Evolutionary conservation across 2,797 vertebrate genomes (phyloP).

Genomic region (Kryptolebias ocellatus): DNA sequence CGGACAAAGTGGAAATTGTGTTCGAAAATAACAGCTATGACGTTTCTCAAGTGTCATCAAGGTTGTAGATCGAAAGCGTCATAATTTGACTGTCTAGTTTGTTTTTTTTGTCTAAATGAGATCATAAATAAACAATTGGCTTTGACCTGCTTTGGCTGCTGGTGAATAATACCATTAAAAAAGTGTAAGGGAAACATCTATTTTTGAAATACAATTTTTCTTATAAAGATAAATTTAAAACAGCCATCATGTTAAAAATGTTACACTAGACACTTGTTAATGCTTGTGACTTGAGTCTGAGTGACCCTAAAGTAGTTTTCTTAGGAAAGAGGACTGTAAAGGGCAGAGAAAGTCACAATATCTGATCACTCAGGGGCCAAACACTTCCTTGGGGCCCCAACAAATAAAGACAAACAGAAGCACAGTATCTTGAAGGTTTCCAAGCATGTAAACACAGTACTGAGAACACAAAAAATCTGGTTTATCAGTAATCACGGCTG

Average conservation of each 20-base stretch:
- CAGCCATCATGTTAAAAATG: too few relatives aligned
- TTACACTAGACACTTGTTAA: not conserved
- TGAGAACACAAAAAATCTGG: not conserved
- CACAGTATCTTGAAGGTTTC: too few relatives aligned
- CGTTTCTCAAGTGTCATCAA: not conserved
- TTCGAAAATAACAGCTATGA: constrained; percentile 20
- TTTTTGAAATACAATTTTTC: not conserved
- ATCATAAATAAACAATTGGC: constrained; percentile 3
- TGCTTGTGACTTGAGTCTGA: not conserved
- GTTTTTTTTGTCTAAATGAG: not conserved
- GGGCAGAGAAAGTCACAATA: constrained; percentile 25
- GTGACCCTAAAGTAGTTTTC: constrained; percentile 12
- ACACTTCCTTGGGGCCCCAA: too few relatives aligned
- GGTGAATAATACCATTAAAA: constrained; percentile 8
- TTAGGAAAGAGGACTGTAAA: not conserved
- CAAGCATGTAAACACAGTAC: not conserved
- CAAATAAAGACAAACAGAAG: too few relatives aligned
- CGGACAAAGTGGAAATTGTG: constrained; percentile 10
- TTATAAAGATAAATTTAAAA: not conserved
- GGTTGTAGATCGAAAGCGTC: constrained; percentile 3
- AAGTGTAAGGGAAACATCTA: not conserved
- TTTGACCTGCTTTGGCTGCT: constrained; percentile 3
- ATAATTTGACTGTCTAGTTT: not conserved
- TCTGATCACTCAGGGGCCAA: not conserved
- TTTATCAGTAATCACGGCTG: not conserved